These are phyloP conservation scores for Cephus cinctus DNA, from an alignment of 1,140 invertebrate genomes.

Conservation along the genomic window DNA sequence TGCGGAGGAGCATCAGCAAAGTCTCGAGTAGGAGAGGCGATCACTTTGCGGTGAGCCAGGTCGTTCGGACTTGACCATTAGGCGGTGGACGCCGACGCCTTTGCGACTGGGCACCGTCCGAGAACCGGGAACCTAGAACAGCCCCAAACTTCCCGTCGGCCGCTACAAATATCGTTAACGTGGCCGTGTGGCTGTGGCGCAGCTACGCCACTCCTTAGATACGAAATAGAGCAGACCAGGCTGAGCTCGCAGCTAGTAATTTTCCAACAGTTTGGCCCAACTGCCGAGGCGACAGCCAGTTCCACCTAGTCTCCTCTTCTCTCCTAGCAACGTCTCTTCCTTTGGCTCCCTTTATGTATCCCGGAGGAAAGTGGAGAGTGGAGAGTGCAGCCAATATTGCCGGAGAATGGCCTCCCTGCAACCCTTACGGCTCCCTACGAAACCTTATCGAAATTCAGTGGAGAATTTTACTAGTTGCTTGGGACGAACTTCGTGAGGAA, in stretches of 20 bases:
- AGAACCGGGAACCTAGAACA: conserved; percentile 18
- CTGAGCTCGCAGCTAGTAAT: conserved; percentile 32
- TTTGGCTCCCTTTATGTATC: too few species aligned
- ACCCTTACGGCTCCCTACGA: too few species aligned
- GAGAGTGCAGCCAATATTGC: conserved; percentile 32
- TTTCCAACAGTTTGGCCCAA: conserved; percentile 41
- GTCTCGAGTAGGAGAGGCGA: too few species aligned
- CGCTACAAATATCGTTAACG: conserved; percentile 51
- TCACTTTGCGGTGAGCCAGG: conserved; percentile 45
- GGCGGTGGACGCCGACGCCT: conserved; percentile 31
- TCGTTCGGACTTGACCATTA: conserved; percentile 48
- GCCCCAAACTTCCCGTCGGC: conserved; percentile 38
- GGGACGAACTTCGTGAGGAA: too few species aligned
- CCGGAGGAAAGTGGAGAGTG: conserved; percentile 22
- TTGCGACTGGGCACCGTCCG: conserved; percentile 28
- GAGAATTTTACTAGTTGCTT: too few species aligned
- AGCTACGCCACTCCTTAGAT: not conserved
- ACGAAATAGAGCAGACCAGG: not conserved
- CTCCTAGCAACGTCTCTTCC: too few species aligned
- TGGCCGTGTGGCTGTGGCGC: conserved; percentile 7
- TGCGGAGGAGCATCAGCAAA: too few species aligned
- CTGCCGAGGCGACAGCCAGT: conserved; percentile 28
- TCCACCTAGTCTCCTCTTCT: too few species aligned
- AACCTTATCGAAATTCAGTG: too few species aligned
- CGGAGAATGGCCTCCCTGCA: too few species aligned